Evolutionary conservation across 2,888 invertebrate genomes (phyloP), one percentile per base, ranked within the genome.

Genomic region (Andrena camellia): DNA sequence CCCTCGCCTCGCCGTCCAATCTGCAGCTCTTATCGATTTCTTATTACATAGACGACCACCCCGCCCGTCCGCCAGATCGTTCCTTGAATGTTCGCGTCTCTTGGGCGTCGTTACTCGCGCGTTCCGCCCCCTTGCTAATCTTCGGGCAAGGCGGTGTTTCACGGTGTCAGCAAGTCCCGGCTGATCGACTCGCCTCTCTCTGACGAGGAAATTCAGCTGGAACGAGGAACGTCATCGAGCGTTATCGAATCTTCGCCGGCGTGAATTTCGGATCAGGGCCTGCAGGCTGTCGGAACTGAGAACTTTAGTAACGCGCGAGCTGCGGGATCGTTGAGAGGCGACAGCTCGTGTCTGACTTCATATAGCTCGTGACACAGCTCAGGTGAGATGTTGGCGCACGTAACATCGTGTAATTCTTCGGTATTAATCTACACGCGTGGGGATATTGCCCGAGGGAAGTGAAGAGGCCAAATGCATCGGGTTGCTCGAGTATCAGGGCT

Each of bases 11-110:
- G 79, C 70, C 82, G 75, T 63, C 76, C 80, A 81, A 88, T 88
- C 85, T 72, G 70, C 84, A 73, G 81, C 70, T 83, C 74, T 79
- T 81, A 88, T 87, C 87, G 88, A 89, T 87, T 87, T 87, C 80
- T 87, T 87, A 87, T 87, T 87, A 87, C 83, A 74, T 64, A 76
- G 63, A 73, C 76, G 68, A 71, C 50, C 77, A 20, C 59, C 77
- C 59, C 35, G 48, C 59, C 42, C 50, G 42, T 52, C 78, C 60
- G 26, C 73, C 74, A 54, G 70, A 62, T 83, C 87, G 73, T 83
- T 83, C 63, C 67, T 71, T 63, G 74, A 73, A 72, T 82, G 76
- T 64, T 60, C 68, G 78, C 69, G 76, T 82, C 88, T 67, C 84
- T 35, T 26, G 88, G 82, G 87, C 69, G 78, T 88, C 87, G 84